These are phyloP conservation scores for Brachystomella parvula DNA, from an alignment of 1,140 invertebrate species.

Conservation along the genomic window DNA sequence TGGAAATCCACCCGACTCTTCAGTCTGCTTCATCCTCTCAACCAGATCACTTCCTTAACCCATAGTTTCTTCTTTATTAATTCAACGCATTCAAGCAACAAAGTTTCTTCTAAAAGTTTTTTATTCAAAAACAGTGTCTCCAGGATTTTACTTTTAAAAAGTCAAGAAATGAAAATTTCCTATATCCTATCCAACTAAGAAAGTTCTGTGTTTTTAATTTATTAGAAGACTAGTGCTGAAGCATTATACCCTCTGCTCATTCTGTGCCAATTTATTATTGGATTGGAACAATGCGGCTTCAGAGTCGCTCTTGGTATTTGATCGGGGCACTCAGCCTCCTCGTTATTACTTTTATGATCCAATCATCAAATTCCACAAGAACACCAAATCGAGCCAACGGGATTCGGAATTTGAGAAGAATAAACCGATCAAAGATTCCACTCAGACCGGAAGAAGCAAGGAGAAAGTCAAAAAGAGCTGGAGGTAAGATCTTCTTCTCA, in stretches of 20 bases:
- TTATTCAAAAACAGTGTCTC: too few species aligned
- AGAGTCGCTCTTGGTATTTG: background rate
- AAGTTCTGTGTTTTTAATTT: too few species aligned
- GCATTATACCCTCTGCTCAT: background rate
- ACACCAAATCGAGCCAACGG: background rate
- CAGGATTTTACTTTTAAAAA: too few species aligned
- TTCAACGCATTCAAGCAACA: too few species aligned
- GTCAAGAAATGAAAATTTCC: slow-evolving; percentile 2
- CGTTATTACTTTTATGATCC: background rate
- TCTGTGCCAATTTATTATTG: background rate
- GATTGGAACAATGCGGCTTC: background rate
- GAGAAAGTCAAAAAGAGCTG: slow-evolving; percentile 1
- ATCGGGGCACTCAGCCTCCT: background rate
- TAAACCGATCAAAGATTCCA: slow-evolving; percentile 6
- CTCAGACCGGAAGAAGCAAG: background rate
- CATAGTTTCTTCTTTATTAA: too few species aligned
- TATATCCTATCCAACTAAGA: too few species aligned
- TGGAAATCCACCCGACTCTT: too few species aligned
- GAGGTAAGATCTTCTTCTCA: slow-evolving; percentile 1
- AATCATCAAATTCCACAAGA: background rate
- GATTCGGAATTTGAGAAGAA: slow-evolving; percentile 2
- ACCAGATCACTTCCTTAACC: too few species aligned
- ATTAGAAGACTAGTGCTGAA: background rate
- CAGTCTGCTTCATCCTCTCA: too few species aligned
- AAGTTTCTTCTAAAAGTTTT: too few species aligned